These are phyloP conservation scores for Venusia cambrica DNA, from an alignment of 2,888 invertebrate genomes.

Conservation along the genomic window DNA sequence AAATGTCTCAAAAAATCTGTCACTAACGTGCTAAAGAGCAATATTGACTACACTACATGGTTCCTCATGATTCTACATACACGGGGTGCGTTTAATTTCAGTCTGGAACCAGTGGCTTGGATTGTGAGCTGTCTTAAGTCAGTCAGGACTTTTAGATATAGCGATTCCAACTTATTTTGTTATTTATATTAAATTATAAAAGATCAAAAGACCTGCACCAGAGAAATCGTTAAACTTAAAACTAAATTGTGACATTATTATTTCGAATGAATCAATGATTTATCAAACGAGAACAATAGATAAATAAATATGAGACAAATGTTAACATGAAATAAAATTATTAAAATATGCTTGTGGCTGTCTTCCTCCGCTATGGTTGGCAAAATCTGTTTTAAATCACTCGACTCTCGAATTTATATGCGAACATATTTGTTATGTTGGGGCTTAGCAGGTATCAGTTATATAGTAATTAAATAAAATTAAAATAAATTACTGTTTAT, in stretches of 20 bases:
- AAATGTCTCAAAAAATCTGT: too few species aligned
- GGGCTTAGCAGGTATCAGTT: too few species aligned
- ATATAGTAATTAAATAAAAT: too few species aligned
- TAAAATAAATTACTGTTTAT: too few species aligned
- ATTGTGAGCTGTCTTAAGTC: too few species aligned
- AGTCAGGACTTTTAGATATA: too few species aligned
- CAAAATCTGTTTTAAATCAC: constrained; percentile 49
- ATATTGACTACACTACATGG: too few species aligned
- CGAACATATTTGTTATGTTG: constrained; percentile 19
- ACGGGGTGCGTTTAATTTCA: too few species aligned
- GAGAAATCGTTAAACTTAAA: constrained; percentile 9
- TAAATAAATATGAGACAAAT: constrained; percentile 61
- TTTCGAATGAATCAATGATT: constrained; percentile 22
- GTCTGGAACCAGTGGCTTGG: too few species aligned
- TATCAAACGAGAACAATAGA: constrained; percentile 51
- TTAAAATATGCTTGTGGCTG: constrained; percentile 47
- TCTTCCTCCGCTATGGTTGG: constrained; percentile 58
- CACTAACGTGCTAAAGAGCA: too few species aligned
- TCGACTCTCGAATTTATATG: constrained; percentile 30
- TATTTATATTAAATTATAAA: constrained; percentile 31
- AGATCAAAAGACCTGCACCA: constrained; percentile 10
- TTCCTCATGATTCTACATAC: too few species aligned
- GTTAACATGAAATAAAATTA: constrained; percentile 55
- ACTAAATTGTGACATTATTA: constrained; percentile 21
- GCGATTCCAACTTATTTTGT: too few species aligned